Base-by-base conservation (phyloP, 2,113 vertebrate genomes). In the Phaethornis superciliosus region DNA sequence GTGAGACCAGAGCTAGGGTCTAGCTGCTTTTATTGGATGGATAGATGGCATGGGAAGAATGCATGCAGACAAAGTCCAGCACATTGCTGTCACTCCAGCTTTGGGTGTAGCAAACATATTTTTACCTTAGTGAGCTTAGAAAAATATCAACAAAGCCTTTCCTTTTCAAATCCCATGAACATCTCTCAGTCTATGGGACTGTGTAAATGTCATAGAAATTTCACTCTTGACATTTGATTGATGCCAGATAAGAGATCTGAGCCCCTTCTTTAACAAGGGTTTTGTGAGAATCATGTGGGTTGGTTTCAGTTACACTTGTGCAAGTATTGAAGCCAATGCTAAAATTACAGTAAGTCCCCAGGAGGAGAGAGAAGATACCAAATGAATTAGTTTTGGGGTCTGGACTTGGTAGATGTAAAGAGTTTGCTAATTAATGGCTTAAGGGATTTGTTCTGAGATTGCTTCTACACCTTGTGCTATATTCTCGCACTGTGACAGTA, bases 141-240 rank as follows among this genome's bases (percentile, higher is more conserved):
- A 82, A 92, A 67, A 77, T 35, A 77, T 78, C 60, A 81, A 70
- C 68, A 88, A 85, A 69, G 26, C 40, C n/a, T 85, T 91, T 60
- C 64, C 64, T 80, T 95, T 95, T 91, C 71, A 90, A 74, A 64
- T 85, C 78, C 63, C 62, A 58, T 52, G 13, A 79, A 63, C 62
- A 65, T 81, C 44, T 71, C 63, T 85, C 68, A 17, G 4, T 74
- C 63, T 74, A 6, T 18, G 10, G 10, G 23, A 75, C 74, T 81
- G 47, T 70, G 55, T 81, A 89, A 95, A 85, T 22, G 56, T 23
- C 47, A 88, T 23, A 40, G 24, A 65, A 88, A 75, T 85, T 47
- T 91, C 35, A 32, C 72, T 93, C 59, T 63, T 83, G 85, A 63
- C 59, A 30, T 83, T 46, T 85, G 85, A 89, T 52, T 82, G 95